These are phyloP conservation scores for Halcyon smyrnensis DNA, from an alignment of 2,797 vertebrate species.

Conservation along the genomic window DNA sequence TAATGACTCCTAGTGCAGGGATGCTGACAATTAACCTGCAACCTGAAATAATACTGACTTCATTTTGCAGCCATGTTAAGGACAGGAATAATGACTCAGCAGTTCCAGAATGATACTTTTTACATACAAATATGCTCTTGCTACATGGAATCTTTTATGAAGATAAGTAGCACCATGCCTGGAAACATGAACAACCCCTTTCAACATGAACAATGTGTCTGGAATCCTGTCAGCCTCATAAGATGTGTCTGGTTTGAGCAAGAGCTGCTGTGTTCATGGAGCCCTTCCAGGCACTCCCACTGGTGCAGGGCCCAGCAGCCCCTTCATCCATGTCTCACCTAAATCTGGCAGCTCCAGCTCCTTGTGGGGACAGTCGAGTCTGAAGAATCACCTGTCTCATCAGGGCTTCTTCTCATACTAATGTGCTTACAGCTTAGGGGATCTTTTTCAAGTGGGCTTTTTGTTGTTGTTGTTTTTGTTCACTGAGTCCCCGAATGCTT, in stretches of 20 bases:
- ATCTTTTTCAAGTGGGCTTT: background rate
- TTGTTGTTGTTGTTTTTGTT: background rate
- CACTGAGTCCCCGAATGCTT: rapidly evolving
- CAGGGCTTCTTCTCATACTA: background rate
- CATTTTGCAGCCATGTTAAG: background rate
- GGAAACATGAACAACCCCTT: background rate
- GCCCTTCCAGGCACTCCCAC: background rate
- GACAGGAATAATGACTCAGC: background rate
- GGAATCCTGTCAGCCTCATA: too few relatives aligned
- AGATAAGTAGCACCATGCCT: background rate
- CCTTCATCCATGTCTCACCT: background rate
- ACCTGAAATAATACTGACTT: background rate
- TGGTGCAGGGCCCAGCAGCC: background rate
- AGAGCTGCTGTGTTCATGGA: background rate
- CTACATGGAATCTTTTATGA: background rate
- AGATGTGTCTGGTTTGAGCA: too few relatives aligned
- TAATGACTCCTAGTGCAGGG: background rate
- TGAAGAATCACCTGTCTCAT: background rate
- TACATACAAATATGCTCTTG: background rate
- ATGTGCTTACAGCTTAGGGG: background rate
- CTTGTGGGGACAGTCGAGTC: background rate
- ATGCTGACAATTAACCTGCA: background rate
- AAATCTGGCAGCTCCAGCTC: background rate
- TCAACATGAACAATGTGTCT: background rate
- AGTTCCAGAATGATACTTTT: background rate